These are phyloP conservation scores for Mythimna pallens DNA, from an alignment of 2,888 invertebrate genomes.

Conservation along the genomic window DNA sequence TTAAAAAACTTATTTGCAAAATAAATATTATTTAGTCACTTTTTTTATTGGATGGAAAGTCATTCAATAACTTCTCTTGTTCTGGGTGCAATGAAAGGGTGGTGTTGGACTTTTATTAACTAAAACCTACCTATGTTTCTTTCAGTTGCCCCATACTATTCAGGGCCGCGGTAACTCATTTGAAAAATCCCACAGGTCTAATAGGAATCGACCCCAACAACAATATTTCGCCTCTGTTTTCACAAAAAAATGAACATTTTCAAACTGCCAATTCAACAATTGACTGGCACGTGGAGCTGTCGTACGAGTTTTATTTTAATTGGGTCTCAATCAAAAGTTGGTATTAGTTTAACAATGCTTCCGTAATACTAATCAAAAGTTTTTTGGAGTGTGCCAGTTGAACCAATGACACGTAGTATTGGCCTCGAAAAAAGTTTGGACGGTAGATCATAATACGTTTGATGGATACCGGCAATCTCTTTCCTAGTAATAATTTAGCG, in stretches of 20 bases:
- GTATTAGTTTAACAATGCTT: constrained; percentile 44
- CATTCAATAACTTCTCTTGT: no score
- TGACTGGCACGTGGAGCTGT: constrained; percentile 20
- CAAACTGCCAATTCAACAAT: constrained; percentile 10
- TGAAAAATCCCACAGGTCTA: no score
- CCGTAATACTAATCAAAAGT: constrained; percentile 50
- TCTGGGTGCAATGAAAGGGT: no score
- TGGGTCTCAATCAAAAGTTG: constrained; percentile 58
- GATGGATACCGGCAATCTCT: neutral
- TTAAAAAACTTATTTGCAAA: no score
- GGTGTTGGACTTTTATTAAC: no score
- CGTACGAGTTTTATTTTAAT: constrained; percentile 56
- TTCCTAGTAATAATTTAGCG: neutral
- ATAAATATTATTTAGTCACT: no score
- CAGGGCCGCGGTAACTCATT: no score
- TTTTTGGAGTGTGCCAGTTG: constrained; percentile 28
- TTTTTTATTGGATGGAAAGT: no score
- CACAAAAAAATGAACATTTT: constrained; percentile 14
- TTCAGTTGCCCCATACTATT: no score
- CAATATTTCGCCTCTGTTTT: neutral
- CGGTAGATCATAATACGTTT: neutral
- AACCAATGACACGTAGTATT: constrained; percentile 34
- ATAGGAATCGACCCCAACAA: no score
- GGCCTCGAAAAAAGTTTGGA: constrained; percentile 8
- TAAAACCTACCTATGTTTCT: no score